These are phyloP conservation scores for Cephus spinipes DNA, from an alignment of 2,888 invertebrate species.

Conservation along the genomic window DNA sequence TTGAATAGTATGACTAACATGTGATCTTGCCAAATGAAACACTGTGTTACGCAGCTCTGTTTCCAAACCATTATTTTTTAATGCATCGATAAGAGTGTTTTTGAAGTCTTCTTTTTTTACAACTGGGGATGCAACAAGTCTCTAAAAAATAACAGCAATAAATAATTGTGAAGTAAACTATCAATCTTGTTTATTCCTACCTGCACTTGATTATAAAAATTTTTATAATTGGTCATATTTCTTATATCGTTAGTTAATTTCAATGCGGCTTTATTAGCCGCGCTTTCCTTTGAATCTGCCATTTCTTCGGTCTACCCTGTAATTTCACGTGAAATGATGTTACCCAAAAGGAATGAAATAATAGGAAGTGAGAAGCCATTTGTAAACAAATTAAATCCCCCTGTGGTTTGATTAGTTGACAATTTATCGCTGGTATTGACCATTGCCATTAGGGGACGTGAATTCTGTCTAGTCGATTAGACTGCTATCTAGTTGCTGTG, in stretches of 20 bases:
- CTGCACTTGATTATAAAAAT: slow-evolving; percentile 84
- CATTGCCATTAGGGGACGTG: too few relatives aligned
- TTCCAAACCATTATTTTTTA: slow-evolving; percentile 83
- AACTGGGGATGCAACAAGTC: slow-evolving; percentile 80
- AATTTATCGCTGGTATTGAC: neutral
- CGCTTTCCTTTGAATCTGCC: slow-evolving; percentile 72
- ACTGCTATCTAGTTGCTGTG: neutral
- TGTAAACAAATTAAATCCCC: slow-evolving; percentile 17
- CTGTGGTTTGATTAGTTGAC: neutral
- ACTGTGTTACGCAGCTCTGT: slow-evolving; percentile 86
- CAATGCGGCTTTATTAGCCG: slow-evolving; percentile 80
- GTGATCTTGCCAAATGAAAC: slow-evolving; percentile 81
- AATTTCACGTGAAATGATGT: slow-evolving; percentile 19
- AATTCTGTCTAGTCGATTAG: neutral
- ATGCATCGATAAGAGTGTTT: slow-evolving; percentile 79
- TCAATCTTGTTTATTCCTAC: slow-evolving; percentile 62
- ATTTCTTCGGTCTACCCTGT: slow-evolving; percentile 48
- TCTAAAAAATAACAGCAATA: slow-evolving; percentile 68
- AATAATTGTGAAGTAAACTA: neutral
- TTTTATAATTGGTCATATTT: slow-evolving; percentile 79
- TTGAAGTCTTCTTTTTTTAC: slow-evolving; percentile 85
- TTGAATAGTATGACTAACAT: slow-evolving; percentile 44
- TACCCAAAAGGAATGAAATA: neutral
- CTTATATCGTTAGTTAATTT: slow-evolving; percentile 86
- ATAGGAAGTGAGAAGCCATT: slow-evolving; percentile 12